Evolutionary conservation across 2,113 vertebrate species (phyloP).

Genomic region (Pelecanus crispus): DNA sequence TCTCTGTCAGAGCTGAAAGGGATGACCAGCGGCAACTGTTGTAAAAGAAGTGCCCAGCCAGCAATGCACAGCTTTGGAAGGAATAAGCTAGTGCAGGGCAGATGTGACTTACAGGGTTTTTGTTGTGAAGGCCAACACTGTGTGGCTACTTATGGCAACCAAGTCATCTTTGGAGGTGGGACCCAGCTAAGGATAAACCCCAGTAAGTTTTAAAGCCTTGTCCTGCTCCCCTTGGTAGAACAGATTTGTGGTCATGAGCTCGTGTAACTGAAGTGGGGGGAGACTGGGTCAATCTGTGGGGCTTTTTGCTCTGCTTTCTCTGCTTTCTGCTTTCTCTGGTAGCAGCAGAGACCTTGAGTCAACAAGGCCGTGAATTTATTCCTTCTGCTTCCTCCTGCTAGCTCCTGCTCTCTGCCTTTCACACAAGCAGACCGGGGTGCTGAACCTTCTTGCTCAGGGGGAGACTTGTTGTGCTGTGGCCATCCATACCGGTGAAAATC

Average conservation of each 20-base stretch:
- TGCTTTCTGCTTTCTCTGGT: neutral
- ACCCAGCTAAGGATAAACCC: neutral
- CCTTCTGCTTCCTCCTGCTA: neutral
- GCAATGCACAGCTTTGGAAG: neutral
- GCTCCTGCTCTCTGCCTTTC: neutral
- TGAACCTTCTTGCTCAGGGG: too few species aligned
- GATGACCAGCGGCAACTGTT: too few species aligned
- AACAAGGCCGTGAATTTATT: neutral
- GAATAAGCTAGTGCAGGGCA: neutral
- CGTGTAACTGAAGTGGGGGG: too few species aligned
- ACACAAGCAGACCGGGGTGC: rapidly evolving
- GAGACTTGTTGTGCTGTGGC: too few species aligned
- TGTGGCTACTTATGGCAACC: neutral
- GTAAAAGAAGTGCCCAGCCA: neutral
- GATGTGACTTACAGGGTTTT: neutral
- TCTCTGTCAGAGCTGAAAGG: neutral
- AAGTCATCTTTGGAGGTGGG: neutral
- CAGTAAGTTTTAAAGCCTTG: neutral
- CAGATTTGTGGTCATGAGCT: too few species aligned
- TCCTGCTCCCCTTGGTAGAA: too few species aligned
- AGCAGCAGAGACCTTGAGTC: neutral
- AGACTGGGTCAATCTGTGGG: neutral
- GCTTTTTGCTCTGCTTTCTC: neutral
- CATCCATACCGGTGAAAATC: too few species aligned
- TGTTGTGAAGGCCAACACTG: neutral